Base-by-base conservation (phyloP, 2,113 vertebrate species). In the Stomatorhinus ivindoensis region DNA sequence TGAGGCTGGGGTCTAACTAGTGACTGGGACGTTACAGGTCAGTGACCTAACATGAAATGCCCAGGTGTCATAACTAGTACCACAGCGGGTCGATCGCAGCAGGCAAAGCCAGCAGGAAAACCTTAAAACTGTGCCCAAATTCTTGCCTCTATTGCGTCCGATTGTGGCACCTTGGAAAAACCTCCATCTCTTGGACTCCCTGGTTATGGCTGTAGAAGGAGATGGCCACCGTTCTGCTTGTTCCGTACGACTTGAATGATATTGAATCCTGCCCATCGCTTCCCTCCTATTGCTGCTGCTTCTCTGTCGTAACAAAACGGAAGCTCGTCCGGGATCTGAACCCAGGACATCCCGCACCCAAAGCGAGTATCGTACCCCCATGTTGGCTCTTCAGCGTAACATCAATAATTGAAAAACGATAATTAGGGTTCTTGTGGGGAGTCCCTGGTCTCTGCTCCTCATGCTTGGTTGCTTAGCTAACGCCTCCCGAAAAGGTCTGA, bases 341-440 rank as follows among this genome's bases (percentile, higher is more conserved):
- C 61, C 61, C 61, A 11, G 61, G 10, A 31, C 61, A 1, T 31
- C 61, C 9, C 10, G 0, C 61, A 69, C n/a, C 61, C 61, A 4
- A 27, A 4, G n/a, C 27, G 27, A 69, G 61, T 9, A 42, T 13
- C 19, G 27, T 88, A n/a, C 39, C 90, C 88, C 90, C 89, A 83
- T 89, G 89, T 65, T 65, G 88, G 88, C 89, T 46, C 80, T 58
- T 90, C 55, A 58, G 90, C 87, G 65, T 89, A 27, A 21, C 83
- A 93, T 92, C 90, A 92, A 93, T 93, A 92, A 93, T 91, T 90
- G 90, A 93, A 91, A 91, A 89, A 31, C 1, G 84, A 90, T 92
- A 91, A 92, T 92, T 92, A 93, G 90, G 87, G 82, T 86, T 88
- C 90, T 90, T 39, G 84, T 42, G 87, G 87, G 82, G 89, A 89